These are phyloP conservation scores for Lochmaea capreae DNA, from an alignment of 2,888 invertebrate species.

Conservation along the genomic window DNA sequence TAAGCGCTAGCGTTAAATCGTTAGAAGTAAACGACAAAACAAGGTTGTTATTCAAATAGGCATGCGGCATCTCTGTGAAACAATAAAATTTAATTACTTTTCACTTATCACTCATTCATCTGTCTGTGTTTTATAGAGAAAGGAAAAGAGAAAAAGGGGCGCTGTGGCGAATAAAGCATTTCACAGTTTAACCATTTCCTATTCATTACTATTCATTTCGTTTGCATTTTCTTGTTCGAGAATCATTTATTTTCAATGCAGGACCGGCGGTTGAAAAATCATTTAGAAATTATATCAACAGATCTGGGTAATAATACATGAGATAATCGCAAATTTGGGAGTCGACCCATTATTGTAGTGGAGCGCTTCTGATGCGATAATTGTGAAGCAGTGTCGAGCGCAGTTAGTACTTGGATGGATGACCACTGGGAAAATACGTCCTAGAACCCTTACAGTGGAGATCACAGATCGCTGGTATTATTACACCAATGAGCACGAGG, in stretches of 20 bases:
- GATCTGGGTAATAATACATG: not conserved
- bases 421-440: too few species aligned
- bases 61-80: conserved; percentile 62
- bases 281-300: not conserved
- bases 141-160: conserved; percentile 34
- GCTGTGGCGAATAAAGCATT: conserved; percentile 62
- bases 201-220: conserved; percentile 65
- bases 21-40: conserved; percentile 56
- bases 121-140: conserved; percentile 49
- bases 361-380: too few species aligned
- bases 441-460: too few species aligned
- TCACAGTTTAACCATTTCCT: conserved; percentile 64
- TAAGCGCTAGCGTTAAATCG: conserved; percentile 35
- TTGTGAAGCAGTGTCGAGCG: too few species aligned
- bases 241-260: conserved; percentile 59
- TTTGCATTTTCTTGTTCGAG: conserved; percentile 63
- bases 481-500: too few species aligned
- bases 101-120: conserved; percentile 65
- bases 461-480: too few species aligned
- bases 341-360: too few species aligned
- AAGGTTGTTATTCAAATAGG: conserved; percentile 59
- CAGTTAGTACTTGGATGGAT: too few species aligned
- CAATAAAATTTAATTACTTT: conserved; percentile 65
- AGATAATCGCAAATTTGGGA: too few species aligned
- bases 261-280: conserved; percentile 1